Conservation (phyloP, 2,113 vertebrate species). For the Gavia stellata region DNA sequence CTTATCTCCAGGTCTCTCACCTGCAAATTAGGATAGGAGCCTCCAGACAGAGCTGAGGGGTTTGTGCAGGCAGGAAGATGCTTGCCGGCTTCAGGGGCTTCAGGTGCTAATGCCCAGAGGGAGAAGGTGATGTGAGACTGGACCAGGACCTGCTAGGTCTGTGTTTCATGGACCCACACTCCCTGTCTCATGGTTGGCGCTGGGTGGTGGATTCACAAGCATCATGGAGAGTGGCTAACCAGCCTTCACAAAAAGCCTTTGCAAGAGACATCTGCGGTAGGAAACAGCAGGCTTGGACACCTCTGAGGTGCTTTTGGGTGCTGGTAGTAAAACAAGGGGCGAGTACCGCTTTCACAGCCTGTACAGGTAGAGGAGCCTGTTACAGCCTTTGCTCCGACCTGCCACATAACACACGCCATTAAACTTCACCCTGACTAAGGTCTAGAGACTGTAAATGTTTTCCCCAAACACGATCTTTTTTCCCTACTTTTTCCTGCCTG, state of each 20-base stretch:
- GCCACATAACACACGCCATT: background rate
- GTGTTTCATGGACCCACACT: background rate
- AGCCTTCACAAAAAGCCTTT: background rate
- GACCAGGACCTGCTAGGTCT: background rate
- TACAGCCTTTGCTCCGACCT: background rate
- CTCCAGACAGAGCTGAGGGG: background rate
- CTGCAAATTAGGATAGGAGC: background rate
- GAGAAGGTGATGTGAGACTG: accelerated
- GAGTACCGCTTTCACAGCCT: accelerated
- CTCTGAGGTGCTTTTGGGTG: background rate
- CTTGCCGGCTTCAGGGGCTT: background rate
- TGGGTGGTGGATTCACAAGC: background rate
- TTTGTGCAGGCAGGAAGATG: background rate
- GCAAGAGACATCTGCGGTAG: background rate
- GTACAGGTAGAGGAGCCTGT: background rate
- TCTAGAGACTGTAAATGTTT: background rate
- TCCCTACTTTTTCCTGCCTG: background rate
- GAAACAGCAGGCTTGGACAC: background rate
- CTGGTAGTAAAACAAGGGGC: background rate
- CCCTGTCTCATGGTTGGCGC: background rate
- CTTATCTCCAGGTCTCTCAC: background rate
- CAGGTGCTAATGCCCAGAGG: background rate
- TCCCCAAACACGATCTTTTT: background rate
- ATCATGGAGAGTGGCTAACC: background rate
- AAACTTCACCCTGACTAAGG: background rate